A percentile compares a stretch with the other conserved stretches of the same genome.
phyloP scores from a whole-genome alignment of 53 echinoderm and acorn worm species.

The Zoroaster sp. region DNA sequence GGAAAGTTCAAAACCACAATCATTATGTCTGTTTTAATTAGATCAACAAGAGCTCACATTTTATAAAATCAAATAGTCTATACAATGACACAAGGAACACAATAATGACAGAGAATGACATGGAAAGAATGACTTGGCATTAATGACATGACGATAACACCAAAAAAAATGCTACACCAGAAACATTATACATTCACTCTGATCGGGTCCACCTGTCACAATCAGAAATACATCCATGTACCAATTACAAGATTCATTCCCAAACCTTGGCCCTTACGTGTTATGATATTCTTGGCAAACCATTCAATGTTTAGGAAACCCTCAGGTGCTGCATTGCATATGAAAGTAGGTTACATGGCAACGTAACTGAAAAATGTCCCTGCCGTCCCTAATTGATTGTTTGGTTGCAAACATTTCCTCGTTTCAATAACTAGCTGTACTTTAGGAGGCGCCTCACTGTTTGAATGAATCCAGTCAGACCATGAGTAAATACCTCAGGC shows the following conservation, averaged over 20 bases:
- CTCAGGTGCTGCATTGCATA: not conserved
- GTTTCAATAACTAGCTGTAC: not conserved
- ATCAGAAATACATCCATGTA: not conserved
- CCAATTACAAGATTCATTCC: not conserved
- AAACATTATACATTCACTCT: too few relatives aligned
- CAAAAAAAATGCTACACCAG: too few relatives aligned
- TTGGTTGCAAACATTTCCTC: not conserved
- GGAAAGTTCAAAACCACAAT: too few relatives aligned
- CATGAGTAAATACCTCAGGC: not conserved
- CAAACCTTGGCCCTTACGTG: not conserved
- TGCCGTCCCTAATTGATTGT: not conserved
- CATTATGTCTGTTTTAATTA: too few relatives aligned
- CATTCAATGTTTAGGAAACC: not conserved
- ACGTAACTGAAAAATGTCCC: not conserved
- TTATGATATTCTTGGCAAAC: too few relatives aligned
- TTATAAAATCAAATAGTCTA: too few relatives aligned
- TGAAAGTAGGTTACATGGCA: not conserved
- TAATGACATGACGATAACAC: too few relatives aligned
- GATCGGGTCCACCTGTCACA: not conserved
- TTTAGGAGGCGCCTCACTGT: not conserved
- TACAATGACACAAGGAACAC: too few relatives aligned
- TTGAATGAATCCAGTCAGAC: not conserved
- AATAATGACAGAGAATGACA: too few relatives aligned
- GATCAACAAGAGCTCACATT: too few relatives aligned
- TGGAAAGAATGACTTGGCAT: too few relatives aligned